Base-by-base conservation (phyloP, 1,140 invertebrate genomes). In the Eumaeus atala region DNA sequence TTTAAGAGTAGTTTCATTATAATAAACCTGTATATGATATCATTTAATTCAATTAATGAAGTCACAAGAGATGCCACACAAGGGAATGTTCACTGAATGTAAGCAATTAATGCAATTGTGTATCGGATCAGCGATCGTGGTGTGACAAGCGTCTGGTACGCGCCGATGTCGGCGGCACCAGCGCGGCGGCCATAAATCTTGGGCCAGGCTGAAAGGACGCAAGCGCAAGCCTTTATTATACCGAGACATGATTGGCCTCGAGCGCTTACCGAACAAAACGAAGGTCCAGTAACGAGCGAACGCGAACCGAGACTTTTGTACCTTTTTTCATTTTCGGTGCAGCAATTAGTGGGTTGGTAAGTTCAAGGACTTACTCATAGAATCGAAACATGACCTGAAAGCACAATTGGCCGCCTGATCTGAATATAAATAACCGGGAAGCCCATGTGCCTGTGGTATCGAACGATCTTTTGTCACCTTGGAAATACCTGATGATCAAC, bases 151-250 rank as follows among this genome's bases (percentile, higher is more conserved):
- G 64, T 64, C 70, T 60, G 64, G 61, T 65, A 64, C 60, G 68
- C 72, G 68, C 68, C 70, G 63, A 61, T 62, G 61, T 67, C 73
- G 70, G 60, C 68, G 67, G 67, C 69, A 73, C 64, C 64, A 59
- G 51, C 42, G 55, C 54, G 51, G 59, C 36, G 55, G 33, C 75
- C 63, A 84, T 84, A 84, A 84, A 84, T 84, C 77, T 82, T 67
- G 66, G 73, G 56, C n/a, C 69, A 61, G 61, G 57, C 75, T 61
- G 66, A 75, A 71, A 71, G 70, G 74, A 79, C 74, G 64, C 72
- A 80, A 72, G 70, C 74, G 64, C 72, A 80, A 72, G 70, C 78
- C 79, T 82, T 79, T 77, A 84, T 84, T 84, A 82, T 73, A 73
- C 59, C 74, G 62, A 76, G 79, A 77, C 78, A 81, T 84, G 81